Base-by-base conservation (phyloP, 2,888 invertebrate genomes). In the Micoletzkya japonica region DNA sequence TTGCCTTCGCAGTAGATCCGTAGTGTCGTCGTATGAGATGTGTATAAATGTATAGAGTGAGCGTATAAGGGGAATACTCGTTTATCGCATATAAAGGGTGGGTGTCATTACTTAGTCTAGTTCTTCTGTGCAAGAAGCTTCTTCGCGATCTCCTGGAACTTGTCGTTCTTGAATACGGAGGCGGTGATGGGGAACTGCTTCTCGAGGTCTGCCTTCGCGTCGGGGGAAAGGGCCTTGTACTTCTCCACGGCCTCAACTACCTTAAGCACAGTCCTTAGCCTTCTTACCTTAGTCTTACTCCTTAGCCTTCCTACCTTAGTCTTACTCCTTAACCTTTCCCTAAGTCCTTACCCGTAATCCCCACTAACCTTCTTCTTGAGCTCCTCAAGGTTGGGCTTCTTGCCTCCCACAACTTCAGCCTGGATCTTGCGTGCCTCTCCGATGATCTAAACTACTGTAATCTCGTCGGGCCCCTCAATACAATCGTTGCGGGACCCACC, bases 131-230 rank as follows among this genome's bases (percentile, higher is more conserved):
- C 56, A 30, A 66, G 54, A 4, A 54, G 56, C 56, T 66, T 66
- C 66, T 66, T 66, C 44, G 66, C 66, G 54, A 66, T n/a, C 56
- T 66, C 54, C 64, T 66, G 66, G 66, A 66, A 66, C 66, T 66
- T 66, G 54, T 66, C 66, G 66, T 66, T 70, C 67, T 76, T 72
- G 70, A 74, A 58, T 30, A 74, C 59, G 44, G 64, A 52, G 56
- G 64, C 64, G 69, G 71, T 71, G 54, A 72, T 68, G 52, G 74
- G 74, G 73, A 74, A 74, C 66, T 73, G 70, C 57, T 71, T 61
- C 67, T 74, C 60, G 32, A 74, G 36, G 54, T 74, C 73, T 28
- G 59, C 68, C 70, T 74, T 74, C 54, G 74, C 74, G 14, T 63
- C 73, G 24, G 37, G 30, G 60, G 74, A 73, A 63, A 74, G 72